Conservation (phyloP, 1,140 invertebrate species). For the Babylonia areolata region DNA sequence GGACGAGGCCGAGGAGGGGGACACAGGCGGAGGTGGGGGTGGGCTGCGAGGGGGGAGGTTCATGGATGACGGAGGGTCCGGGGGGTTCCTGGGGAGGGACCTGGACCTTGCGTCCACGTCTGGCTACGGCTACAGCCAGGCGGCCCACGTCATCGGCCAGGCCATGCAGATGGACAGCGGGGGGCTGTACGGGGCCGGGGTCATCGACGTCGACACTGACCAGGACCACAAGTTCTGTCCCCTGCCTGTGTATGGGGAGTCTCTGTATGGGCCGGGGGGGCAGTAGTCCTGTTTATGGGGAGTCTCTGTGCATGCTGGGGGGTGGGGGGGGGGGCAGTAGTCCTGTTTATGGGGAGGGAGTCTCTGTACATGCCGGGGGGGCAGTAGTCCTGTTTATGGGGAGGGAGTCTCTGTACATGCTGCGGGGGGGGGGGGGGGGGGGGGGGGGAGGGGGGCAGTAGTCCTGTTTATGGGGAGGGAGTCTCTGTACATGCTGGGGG, state of each 20-base stretch:
- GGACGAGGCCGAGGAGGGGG: neutral
- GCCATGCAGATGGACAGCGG: neutral
- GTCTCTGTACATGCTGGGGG: too few relatives aligned
- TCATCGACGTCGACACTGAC: neutral
- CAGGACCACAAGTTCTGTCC: slow-evolving; percentile 16
- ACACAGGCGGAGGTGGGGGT: neutral
- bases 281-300: neutral
- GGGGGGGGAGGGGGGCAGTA: too few relatives aligned
- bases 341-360: too few relatives aligned
- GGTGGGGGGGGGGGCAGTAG: neutral
- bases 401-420: too few relatives aligned
- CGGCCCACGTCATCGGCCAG: neutral
- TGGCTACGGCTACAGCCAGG: neutral
- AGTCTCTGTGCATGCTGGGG: neutral
- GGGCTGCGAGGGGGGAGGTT: neutral
- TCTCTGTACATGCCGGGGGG: too few relatives aligned
- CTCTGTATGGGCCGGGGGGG: slow-evolving; percentile 3
- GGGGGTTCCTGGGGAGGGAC: neutral
- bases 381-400: too few relatives aligned
- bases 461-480: too few relatives aligned
- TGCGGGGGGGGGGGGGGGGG: too few relatives aligned
- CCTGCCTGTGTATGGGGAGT: slow-evolving; percentile 21
- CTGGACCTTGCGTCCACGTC: neutral
- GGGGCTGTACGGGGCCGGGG: neutral
- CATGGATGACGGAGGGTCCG: neutral